Percentiles rank a stretch among this genome's conserved stretches.
Evolutionary conservation across 2,797 vertebrate genomes (phyloP).

Genomic region (Poecile montanus): DNA sequence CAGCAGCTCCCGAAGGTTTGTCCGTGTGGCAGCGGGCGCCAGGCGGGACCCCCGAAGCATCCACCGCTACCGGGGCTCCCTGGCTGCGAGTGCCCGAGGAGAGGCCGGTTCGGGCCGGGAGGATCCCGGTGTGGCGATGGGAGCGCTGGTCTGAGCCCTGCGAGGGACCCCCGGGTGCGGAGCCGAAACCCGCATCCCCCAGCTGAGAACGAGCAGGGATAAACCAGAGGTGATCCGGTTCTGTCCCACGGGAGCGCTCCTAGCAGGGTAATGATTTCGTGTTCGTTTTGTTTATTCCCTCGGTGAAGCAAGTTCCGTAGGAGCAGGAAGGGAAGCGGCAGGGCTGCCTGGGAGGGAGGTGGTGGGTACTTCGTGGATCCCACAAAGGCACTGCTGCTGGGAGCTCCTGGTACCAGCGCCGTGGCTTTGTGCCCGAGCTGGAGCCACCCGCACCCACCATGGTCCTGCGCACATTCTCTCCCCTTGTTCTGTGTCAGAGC

Average conservation of each 20-base stretch:
- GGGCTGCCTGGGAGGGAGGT: background rate
- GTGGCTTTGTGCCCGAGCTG: background rate
- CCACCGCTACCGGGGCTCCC: background rate
- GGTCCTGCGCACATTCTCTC: background rate
- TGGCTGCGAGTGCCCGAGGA: background rate
- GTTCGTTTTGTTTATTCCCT: background rate
- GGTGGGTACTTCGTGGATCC: background rate
- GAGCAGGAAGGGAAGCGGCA: background rate
- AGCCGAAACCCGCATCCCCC: background rate
- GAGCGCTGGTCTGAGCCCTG: background rate
- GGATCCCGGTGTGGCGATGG: background rate
- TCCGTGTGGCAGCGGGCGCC: background rate
- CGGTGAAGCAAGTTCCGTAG: background rate
- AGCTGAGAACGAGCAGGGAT: background rate
- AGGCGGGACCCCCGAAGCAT: background rate
- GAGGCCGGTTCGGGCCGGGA: background rate
- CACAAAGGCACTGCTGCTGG: background rate
- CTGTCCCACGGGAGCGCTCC: background rate
- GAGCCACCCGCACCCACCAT: accelerated
- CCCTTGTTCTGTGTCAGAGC: background rate
- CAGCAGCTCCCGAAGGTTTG: background rate
- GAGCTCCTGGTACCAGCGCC: accelerated
- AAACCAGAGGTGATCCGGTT: background rate
- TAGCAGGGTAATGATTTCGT: background rate
- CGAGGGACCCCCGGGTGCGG: background rate